A percentile compares a stretch with the other conserved stretches of the same genome.
Conservation (phyloP, 2,113 vertebrate species). For the Gobiocypris rarus region DNA sequence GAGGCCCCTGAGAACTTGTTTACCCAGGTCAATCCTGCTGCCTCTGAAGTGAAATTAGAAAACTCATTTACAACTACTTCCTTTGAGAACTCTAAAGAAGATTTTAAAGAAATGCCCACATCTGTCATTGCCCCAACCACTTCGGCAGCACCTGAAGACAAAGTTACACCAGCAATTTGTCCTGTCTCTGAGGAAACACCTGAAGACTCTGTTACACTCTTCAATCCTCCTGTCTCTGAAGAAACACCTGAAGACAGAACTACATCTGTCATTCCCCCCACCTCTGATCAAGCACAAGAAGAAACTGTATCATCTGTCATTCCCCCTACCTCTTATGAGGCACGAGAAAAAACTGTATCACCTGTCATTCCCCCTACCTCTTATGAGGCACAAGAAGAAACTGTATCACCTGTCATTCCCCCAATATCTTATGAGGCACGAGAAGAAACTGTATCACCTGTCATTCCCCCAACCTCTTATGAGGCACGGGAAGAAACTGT, state of each 20-base stretch:
- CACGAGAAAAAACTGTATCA: neutral
- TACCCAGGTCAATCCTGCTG: neutral
- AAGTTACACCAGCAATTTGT: neutral
- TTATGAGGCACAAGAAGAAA: neutral
- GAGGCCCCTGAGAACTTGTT: neutral
- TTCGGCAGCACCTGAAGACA: slow-evolving; percentile 39
- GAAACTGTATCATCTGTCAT: neutral
- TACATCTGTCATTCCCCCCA: neutral
- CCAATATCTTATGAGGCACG: neutral
- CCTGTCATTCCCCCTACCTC: too few relatives aligned
- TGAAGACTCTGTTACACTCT: neutral
- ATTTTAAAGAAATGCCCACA: neutral
- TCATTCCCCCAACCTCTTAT: neutral
- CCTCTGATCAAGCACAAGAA: neutral
- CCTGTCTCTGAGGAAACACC: neutral
- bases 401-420: neutral
- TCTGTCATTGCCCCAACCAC: neutral
- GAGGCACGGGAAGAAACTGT: neutral
- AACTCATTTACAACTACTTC: slow-evolving; percentile 21
- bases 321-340: neutral
- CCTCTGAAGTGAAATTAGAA: slow-evolving; percentile 35
- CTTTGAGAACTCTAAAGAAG: slow-evolving; percentile 24
- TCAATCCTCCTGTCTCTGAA: neutral
- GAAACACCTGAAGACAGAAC: neutral
- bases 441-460: neutral